Base-by-base conservation (phyloP, 2,113 vertebrate species). In the Urocynchramus pylzowi region DNA sequence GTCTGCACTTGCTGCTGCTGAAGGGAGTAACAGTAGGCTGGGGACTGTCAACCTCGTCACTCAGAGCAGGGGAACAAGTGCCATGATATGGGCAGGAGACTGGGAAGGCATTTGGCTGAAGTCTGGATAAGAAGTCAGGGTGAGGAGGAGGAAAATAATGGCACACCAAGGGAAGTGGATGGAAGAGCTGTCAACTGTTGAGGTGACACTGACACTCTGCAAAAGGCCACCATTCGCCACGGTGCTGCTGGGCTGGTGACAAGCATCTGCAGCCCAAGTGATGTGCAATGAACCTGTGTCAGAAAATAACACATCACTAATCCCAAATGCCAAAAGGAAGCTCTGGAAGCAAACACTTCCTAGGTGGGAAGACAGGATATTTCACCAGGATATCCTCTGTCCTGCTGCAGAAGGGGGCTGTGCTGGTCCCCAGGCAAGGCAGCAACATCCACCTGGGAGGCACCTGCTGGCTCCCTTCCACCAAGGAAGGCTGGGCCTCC, bases 201-300 rank as follows among this genome's bases (percentile, higher is more conserved):
- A 93, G 49, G 82, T 76, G 77, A 44, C 60, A 91, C 7, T 52
- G 45, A 31, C 8, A 15, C 37, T 44, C 39, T 54, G 15, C 2
- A 5, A 64, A 35, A 87, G 35, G 81, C 33, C 79, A 59, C 42
- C 35, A 19, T 44, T 37, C 0, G 0, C 71, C 53, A 2, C 6
- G 47, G 64, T 3, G 3, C 68, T 74, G 52, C 39, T 47, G 65
- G 35, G 65, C 35, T 23, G 11, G 41, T 47, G 67, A 45, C 63
- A 77, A 50, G 39, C 13, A 4, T 24, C 64, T 67, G 60, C 42
- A 65, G 22, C 71, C 45, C 26, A 8, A 49, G 54, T 54, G 45
- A 68, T n/a, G 45, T 1, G 13, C 17, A 84, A 44, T 0, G 6
- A 11, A 77, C 0, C 0, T 7, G 20, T 3, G 8, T 70, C 76